Evolutionary conservation across 2,888 invertebrate species (phyloP), one percentile per base, ranked within the genome.

Genomic region (Junonia oenone): DNA sequence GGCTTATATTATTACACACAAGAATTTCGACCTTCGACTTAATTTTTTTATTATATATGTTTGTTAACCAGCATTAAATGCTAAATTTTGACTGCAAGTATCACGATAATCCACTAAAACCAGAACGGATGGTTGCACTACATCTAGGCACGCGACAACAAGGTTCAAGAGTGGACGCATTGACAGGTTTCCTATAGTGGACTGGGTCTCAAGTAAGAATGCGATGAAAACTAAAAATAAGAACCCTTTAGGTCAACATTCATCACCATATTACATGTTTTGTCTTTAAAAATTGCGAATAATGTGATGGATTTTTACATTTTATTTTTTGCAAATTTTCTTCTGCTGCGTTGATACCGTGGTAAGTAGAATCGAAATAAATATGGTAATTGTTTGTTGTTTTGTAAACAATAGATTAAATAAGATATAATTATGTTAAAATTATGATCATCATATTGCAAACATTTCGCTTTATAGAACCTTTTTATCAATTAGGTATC

Each of bases 151-250:
- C 81, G 81, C 76, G 83, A 75, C 81, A 70, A 56, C 56, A 67
- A 61, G 59, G 65, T 57, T 66, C 68, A 63, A 66, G 68, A 67
- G 61, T 68, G 71, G 68, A 65, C 61, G 69, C 72, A 69, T 75
- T 75, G 78, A 78, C 83, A 72, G 68, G 80, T 81, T 83, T 81
- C 83, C 81, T 75, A 76, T 81, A 78, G 68, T 70, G 82, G 81
- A 70, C 62, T 67, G 64, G 58, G 59, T 66, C 64, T 66, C 68
- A 64, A 65, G 58, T 65, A 67, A 69, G 78, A 77, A 80, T 75
- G 72, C 69, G 67, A 67, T 70, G 71, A 68, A 63, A 63, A 68
- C 63, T 71, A 68, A 71, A 75, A 73, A 78, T 71, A 76, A 50
- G 48, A 74, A 72, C 63, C 51, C 60, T 63, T 66, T 56, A 61